Percentiles rank a stretch among this genome's conserved stretches.
These are phyloP conservation scores for Rhyacichthys aspro DNA, from an alignment of 2,797 vertebrate species.

Conservation along the genomic window DNA sequence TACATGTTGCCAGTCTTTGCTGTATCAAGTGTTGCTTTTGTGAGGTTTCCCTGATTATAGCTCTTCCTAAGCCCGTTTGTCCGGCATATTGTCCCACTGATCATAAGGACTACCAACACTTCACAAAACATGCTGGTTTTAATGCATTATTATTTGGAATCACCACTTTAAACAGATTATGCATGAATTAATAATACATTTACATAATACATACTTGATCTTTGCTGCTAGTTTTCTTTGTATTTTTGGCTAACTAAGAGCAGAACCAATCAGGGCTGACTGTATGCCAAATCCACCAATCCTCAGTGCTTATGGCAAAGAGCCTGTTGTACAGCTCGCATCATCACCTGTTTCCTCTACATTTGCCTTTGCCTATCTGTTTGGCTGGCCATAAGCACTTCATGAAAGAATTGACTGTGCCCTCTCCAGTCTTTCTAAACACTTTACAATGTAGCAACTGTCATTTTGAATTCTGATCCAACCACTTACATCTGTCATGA, in stretches of 20 bases:
- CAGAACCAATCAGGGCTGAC: conserved; percentile 58
- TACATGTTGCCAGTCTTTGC: no score
- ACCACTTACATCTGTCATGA: background rate
- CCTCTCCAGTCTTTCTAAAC: conserved; percentile 36
- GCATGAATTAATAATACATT: no score
- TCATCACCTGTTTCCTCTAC: conserved; percentile 57
- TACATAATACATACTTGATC: background rate
- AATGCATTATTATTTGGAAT: no score
- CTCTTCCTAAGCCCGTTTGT: no score
- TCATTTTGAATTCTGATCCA: conserved; percentile 14
- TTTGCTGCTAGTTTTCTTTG: conserved; percentile 9
- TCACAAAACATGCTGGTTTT: no score
- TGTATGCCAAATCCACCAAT: conserved; percentile 30
- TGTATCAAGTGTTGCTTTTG: no score
- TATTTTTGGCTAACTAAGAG: conserved; percentile 29
- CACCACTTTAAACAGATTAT: no score
- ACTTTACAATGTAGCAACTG: conserved; percentile 33
- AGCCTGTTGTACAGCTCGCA: conserved; percentile 31
- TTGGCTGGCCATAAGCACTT: background rate
- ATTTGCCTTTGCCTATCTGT: conserved; percentile 17
- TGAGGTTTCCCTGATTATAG: no score
- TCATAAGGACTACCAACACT: no score
- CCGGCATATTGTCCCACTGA: no score
- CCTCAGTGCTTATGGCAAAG: conserved; percentile 28
- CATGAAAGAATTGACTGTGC: conserved; percentile 29